Conservation (phyloP, 2,888 invertebrate genomes). For the Cryptocephalus moraei region DNA sequence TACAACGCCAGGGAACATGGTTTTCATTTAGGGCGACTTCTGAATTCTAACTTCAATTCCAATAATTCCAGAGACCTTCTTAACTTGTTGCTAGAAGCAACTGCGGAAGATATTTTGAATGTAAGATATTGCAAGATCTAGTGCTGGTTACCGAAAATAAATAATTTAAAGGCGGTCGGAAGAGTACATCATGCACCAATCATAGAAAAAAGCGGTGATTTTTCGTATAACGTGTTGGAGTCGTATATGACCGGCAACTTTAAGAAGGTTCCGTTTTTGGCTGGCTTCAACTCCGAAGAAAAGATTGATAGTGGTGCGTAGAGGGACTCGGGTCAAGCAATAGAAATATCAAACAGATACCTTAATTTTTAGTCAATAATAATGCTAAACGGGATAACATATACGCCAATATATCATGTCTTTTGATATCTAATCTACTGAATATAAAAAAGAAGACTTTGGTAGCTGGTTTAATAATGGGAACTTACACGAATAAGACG, state of each 20-base stretch:
- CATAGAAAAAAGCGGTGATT: neutral
- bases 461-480: neutral
- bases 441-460: neutral
- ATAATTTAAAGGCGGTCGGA: neutral
- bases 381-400: no score
- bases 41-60: slow-evolving; percentile 3
- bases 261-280: neutral
- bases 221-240: neutral
- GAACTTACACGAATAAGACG: neutral
- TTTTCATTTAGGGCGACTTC: slow-evolving; percentile 4
- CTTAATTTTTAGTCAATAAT: no score
- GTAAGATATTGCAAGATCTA: neutral
- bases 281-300: neutral
- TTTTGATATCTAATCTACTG: no score
- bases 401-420: no score
- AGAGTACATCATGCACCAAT: neutral
- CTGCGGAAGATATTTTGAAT: slow-evolving; percentile 2
- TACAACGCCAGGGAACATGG: slow-evolving; percentile 5
- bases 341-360: no score
- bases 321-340: no score
- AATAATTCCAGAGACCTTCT: slow-evolving; percentile 4
- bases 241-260: neutral
- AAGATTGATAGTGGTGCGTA: no score
- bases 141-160: neutral
- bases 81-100: slow-evolving; percentile 1